A percentile compares a stretch with the other conserved stretches of the same genome.
Conservation (phyloP, 2,888 invertebrate genomes). For the Folsomia manolachei region DNA sequence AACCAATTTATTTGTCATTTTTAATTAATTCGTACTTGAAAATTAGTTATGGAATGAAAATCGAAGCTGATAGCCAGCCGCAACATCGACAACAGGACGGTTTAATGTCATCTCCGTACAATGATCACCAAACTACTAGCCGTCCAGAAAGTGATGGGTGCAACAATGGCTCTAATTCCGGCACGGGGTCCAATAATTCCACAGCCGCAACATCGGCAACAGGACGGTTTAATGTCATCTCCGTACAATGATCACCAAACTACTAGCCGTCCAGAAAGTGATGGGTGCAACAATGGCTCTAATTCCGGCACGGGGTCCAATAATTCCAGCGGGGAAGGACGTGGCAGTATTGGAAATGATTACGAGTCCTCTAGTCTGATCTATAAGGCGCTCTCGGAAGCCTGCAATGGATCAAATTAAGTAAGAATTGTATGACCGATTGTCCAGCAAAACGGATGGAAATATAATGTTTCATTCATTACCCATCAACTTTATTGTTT, state of each 20-base stretch:
- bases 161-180: conserved; percentile 2
- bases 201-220: no score
- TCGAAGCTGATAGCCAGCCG: no score
- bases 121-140: conserved; percentile 24
- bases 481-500: not conserved
- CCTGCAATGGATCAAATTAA: conserved; percentile 38
- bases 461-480: no score
- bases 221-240: conserved; percentile 18
- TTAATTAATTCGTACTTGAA: no score
- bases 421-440: not conserved
- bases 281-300: conserved; percentile 4
- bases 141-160: conserved; percentile 19
- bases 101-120: conserved; percentile 15
- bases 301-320: conserved; percentile 8
- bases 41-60: conserved; percentile 41
- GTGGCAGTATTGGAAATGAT: conserved; percentile 12
- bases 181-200: not conserved
- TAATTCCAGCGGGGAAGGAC: conserved; percentile 3
- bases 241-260: conserved; percentile 20
- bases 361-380: conserved; percentile 50
- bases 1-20: no score
- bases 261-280: conserved; percentile 24
- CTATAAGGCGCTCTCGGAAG: conserved; percentile 49
- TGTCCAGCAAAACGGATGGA: no score
- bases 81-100: no score